phyloP scores from a whole-genome alignment of 2,113 vertebrate species.

The Lagopus leucura region DNA sequence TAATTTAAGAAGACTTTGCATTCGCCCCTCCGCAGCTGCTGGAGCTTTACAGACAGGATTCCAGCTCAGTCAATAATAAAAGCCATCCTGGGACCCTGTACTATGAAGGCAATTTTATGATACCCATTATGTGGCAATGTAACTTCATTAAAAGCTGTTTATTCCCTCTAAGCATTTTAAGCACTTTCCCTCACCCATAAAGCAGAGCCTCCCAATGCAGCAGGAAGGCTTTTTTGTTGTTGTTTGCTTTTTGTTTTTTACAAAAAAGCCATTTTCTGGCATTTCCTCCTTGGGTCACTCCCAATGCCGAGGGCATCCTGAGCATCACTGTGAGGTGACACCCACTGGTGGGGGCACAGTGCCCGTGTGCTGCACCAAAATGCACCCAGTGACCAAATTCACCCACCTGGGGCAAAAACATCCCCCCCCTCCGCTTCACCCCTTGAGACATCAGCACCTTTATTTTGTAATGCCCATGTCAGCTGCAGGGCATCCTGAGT shows the following conservation, averaged over 20 bases:
- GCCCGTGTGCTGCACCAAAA: neutral
- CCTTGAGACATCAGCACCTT: neutral
- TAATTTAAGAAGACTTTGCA: slow-evolving; percentile 84
- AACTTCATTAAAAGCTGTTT: slow-evolving; percentile 90
- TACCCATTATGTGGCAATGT: slow-evolving; percentile 86
- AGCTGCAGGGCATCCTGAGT: neutral
- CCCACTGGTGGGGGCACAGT: neutral
- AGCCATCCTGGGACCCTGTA: slow-evolving; percentile 83
- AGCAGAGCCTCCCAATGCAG: slow-evolving; percentile 66
- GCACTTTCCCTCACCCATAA: slow-evolving; percentile 80
- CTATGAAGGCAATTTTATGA: slow-evolving; percentile 87
- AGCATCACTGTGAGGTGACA: neutral
- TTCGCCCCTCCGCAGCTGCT: slow-evolving; percentile 77
- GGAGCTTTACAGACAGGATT: slow-evolving; percentile 77
- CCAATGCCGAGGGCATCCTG: neutral
- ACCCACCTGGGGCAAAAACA: neutral
- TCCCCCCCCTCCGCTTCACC: neutral
- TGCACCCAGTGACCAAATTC: neutral
- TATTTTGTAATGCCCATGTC: neutral
- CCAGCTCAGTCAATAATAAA: slow-evolving; percentile 84
- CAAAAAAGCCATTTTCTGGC: neutral
- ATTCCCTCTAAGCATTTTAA: slow-evolving; percentile 86
- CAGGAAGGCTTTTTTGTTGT: neutral
- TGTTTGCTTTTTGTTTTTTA: neutral
- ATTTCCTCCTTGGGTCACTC: neutral